Conservation (phyloP, 2,113 vertebrate genomes). For the Ptychochromis oligacanthus region DNA sequence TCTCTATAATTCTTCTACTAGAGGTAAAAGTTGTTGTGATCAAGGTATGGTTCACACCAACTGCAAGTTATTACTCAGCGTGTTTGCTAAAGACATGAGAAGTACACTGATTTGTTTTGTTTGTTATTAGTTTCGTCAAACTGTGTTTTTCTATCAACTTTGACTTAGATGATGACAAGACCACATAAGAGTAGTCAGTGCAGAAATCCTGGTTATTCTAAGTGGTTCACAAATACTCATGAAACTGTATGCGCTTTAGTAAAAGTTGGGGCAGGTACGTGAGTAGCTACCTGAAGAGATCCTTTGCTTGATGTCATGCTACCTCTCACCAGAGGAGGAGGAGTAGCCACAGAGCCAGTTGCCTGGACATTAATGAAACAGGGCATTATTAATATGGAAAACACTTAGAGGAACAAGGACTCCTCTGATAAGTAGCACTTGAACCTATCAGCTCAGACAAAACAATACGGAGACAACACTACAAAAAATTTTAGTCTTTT, state of each 20-base stretch:
- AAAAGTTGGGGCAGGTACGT: neutral
- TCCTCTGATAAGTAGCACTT: neutral
- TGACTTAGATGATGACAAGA: neutral
- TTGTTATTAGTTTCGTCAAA: neutral
- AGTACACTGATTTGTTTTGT: neutral
- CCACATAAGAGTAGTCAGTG: neutral
- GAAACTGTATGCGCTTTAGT: neutral
- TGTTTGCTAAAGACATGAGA: neutral
- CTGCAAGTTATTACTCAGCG: neutral
- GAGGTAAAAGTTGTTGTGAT: neutral
- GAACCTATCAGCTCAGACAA: neutral
- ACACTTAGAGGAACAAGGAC: neutral
- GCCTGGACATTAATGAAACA: conserved; percentile 71
- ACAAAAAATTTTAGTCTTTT: neutral
- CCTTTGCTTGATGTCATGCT: conserved; percentile 88
- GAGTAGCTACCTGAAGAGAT: conserved; percentile 84
- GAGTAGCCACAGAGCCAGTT: conserved; percentile 85
- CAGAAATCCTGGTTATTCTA: neutral
- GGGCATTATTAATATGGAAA: accelerated
- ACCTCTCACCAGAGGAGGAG: conserved; percentile 91
- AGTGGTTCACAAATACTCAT: neutral
- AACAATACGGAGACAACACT: neutral
- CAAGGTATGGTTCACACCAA: neutral
- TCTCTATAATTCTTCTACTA: neutral
- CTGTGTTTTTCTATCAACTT: neutral